These are phyloP conservation scores for Phataginus tetradactyla DNA, from an alignment of 2,797 vertebrate genomes.

Conservation along the genomic window DNA sequence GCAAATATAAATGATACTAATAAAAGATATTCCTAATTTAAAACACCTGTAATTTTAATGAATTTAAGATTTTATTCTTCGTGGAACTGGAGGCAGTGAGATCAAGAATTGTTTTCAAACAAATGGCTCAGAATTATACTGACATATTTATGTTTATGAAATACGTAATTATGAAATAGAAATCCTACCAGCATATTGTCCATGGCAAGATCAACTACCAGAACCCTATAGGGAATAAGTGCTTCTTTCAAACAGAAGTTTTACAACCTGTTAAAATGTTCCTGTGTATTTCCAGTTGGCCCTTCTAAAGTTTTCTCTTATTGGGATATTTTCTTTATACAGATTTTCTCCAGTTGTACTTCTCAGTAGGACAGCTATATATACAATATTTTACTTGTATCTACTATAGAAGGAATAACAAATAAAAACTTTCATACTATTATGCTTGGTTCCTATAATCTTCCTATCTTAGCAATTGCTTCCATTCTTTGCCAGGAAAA, in stretches of 20 bases:
- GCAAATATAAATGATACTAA: constrained; percentile 81
- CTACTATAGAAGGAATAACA: not conserved
- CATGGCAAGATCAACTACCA: constrained; percentile 65
- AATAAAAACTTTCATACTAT: not conserved
- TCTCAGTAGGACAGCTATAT: not conserved
- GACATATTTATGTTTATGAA: constrained; percentile 16
- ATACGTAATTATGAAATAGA: constrained; percentile 45
- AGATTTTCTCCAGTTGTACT: constrained; percentile 48
- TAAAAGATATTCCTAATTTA: constrained; percentile 76
- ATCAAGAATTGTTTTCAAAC: constrained; percentile 73
- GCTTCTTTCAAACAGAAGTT: constrained; percentile 35
- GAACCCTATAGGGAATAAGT: constrained; percentile 42
- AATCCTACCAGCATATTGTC: constrained; percentile 71
- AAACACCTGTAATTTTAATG: constrained; percentile 69
- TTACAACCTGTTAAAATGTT: constrained; percentile 4
- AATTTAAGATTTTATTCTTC: constrained; percentile 68
- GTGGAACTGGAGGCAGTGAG: constrained; percentile 71
- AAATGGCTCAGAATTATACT: constrained; percentile 65
- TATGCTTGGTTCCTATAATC: not conserved
- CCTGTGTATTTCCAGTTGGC: constrained; percentile 1
- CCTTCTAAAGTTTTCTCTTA: constrained; percentile 71
- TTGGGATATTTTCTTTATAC: constrained; percentile 57
- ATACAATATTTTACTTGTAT: not conserved
- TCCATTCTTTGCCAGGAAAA: not conserved
- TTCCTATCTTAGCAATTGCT: not conserved